Conservation (phyloP, 2,113 vertebrate species). For the Myodes glareolus region DNA sequence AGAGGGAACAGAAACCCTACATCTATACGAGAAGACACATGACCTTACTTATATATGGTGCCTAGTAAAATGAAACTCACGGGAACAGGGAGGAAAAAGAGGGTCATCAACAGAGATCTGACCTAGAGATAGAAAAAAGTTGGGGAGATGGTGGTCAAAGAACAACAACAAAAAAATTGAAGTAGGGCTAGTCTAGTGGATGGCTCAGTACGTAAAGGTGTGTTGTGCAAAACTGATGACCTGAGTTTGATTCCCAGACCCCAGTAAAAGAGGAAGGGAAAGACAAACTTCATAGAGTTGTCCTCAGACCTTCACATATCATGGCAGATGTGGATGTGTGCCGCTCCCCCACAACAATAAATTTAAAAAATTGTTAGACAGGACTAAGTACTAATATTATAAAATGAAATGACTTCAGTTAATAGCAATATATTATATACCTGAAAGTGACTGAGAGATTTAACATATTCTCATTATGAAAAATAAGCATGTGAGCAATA, state of each 20-base stretch:
- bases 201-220: not conserved
- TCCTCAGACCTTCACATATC: not conserved
- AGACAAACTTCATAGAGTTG: not conserved
- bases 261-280: not conserved
- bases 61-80: not conserved
- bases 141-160: not conserved
- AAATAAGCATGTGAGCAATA: not conserved
- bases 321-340: not conserved
- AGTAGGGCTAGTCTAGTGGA: no score
- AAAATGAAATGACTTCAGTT: not conserved
- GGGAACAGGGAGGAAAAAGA: not conserved
- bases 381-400: not conserved
- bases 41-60: not conserved
- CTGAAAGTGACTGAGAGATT: not conserved
- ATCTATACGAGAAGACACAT: not conserved
- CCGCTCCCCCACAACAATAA: not conserved
- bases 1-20: not conserved
- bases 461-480: not conserved
- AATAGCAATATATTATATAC: not conserved
- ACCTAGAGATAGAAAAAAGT: not conserved
- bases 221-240: not conserved
- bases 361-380: not conserved
- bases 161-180: not conserved
- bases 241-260: not conserved
- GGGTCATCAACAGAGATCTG: not conserved